A percentile compares a stretch with the other conserved stretches of the same genome.
Conservation (phyloP, 2,113 vertebrate species). For the Heteronetta atricapilla region DNA sequence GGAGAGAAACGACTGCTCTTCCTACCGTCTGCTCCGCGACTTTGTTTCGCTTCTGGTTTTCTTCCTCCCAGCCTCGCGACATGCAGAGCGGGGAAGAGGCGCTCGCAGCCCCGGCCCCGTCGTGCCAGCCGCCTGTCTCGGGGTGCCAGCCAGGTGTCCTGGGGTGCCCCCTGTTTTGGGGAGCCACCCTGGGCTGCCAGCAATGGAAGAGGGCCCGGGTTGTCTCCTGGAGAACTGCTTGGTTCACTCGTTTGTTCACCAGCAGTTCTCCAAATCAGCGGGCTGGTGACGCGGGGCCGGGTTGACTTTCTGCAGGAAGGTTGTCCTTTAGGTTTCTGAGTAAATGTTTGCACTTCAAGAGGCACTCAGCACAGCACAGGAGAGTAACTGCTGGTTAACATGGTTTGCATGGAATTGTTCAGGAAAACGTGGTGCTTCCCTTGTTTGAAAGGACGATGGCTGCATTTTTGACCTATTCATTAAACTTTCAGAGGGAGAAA, state of each 20-base stretch:
- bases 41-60: conserved; percentile 19
- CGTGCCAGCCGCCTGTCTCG: too few relatives aligned
- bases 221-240: neutral
- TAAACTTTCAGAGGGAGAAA: neutral
- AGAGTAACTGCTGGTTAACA: neutral
- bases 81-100: neutral
- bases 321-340: neutral
- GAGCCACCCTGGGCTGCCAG: fast-evolving
- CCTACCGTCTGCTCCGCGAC: neutral
- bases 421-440: neutral
- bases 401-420: neutral
- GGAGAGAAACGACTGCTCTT: conserved; percentile 5
- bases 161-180: neutral
- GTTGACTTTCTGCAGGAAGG: neutral
- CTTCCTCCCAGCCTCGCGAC: neutral
- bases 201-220: neutral
- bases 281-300: neutral
- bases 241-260: neutral
- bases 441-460: neutral
- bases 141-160: too few relatives aligned
- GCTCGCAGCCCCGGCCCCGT: neutral
- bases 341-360: neutral
- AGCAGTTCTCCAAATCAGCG: neutral
- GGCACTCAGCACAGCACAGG: neutral
- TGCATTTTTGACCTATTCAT: neutral